phyloP scores from a whole-genome alignment of 37 sponge, comb jelly and placozoan species.

The Dysidea cf. avara region DNA sequence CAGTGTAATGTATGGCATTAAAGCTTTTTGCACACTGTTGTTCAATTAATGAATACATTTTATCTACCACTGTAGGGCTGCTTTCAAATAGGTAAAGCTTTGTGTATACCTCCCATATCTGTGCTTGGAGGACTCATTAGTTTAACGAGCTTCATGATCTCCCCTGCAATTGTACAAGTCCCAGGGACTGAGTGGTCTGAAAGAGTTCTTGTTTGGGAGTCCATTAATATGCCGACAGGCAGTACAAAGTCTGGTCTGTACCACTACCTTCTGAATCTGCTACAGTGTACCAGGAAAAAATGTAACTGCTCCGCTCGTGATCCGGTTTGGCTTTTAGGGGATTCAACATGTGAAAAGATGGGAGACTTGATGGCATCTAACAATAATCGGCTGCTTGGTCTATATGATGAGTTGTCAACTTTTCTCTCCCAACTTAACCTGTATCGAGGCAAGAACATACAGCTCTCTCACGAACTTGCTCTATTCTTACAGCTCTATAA shows the following conservation, averaged over 20 bases:
- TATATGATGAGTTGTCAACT: constrained; percentile 29
- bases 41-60: background rate
- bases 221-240: constrained; percentile 20
- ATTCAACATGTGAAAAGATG: constrained; percentile 28
- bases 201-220: background rate
- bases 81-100: constrained; percentile 1
- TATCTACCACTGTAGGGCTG: constrained; percentile 5
- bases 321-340: constrained; percentile 20
- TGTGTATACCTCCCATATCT: constrained; percentile 11
- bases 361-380: constrained; percentile 20
- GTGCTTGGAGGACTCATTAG: constrained; percentile 8
- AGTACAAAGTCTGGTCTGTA: constrained; percentile 7
- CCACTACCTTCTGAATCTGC: background rate
- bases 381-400: constrained; percentile 1
- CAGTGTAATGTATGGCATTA: no score
- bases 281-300: background rate
- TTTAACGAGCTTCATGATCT: constrained; percentile 12
- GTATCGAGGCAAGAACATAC: constrained; percentile 3
- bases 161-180: constrained; percentile 6
- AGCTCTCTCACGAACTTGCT: constrained; percentile 19
- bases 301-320: constrained; percentile 11
- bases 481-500: constrained; percentile 20
- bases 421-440: constrained; percentile 23
- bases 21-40: no score
- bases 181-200: constrained; percentile 18